These are phyloP conservation scores for Brachionus rubens DNA, from an alignment of 1,140 invertebrate species.

Conservation along the genomic window DNA sequence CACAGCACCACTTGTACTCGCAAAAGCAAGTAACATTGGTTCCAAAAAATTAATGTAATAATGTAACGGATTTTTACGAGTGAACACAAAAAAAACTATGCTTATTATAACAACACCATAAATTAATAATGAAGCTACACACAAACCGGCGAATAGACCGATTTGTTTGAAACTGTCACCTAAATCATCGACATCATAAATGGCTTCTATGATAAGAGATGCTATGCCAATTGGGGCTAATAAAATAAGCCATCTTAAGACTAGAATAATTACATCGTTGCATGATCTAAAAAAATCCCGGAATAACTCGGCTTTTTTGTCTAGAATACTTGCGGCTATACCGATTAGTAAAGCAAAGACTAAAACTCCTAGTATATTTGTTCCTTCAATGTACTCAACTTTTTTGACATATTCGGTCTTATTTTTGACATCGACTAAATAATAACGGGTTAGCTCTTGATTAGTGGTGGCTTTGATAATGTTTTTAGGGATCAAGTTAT, in stretches of 20 bases:
- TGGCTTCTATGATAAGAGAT: conserved; percentile 32
- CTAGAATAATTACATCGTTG: conserved; percentile 33
- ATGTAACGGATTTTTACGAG: conserved; percentile 8
- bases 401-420: neutral
- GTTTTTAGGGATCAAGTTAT: conserved; percentile 35
- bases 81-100: conserved; percentile 7
- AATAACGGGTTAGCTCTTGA: conserved; percentile 29
- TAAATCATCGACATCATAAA: conserved; percentile 34
- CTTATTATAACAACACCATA: conserved; percentile 27
- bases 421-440: neutral
- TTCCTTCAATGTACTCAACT: conserved; percentile 41
- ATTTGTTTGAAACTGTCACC: conserved; percentile 42
- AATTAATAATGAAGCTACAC: conserved; percentile 19
- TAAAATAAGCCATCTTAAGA: conserved; percentile 27
- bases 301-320: conserved; percentile 32
- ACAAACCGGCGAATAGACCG: conserved; percentile 28
- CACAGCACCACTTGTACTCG: conserved; percentile 37
- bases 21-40: conserved; percentile 38
- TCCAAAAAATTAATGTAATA: conserved; percentile 24
- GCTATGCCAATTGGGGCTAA: conserved; percentile 24
- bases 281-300: conserved; percentile 31
- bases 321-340: conserved; percentile 22
- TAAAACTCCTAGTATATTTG: conserved; percentile 42
- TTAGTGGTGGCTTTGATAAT: conserved; percentile 45
- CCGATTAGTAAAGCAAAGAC: conserved; percentile 41